Percentiles rank a stretch among this genome's conserved stretches.
phyloP scores from a whole-genome alignment of 2,888 invertebrate genomes.

The Cyclophora albipunctata region DNA sequence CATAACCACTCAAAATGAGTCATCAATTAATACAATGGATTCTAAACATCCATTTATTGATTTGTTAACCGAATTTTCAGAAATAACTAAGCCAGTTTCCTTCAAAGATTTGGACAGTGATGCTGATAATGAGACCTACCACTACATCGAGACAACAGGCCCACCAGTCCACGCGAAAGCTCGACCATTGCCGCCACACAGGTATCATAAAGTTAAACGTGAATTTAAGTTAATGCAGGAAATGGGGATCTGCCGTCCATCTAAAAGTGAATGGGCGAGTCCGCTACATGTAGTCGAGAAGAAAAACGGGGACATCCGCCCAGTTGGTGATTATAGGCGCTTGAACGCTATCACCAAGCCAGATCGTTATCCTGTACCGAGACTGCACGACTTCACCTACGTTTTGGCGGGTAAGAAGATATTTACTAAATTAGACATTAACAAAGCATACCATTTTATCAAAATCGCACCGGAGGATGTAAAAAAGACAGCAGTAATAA shows the following conservation, averaged over 20 bases:
- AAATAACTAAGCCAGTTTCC: too few relatives aligned
- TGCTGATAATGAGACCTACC: conserved; percentile 3
- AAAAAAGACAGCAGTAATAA: too few relatives aligned
- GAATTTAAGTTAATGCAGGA: conserved; percentile 35
- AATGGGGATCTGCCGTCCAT: conserved; percentile 43
- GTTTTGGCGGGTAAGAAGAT: background rate
- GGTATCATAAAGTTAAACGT: conserved; percentile 26
- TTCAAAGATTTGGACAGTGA: too few relatives aligned
- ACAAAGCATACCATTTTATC: background rate
- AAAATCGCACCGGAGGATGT: too few relatives aligned
- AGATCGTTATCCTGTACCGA: background rate
- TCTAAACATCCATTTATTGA: too few relatives aligned
- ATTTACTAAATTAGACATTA: background rate
- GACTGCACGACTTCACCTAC: background rate
- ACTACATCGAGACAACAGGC: conserved; percentile 33
- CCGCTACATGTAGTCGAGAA: conserved; percentile 21
- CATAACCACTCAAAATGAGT: too few relatives aligned
- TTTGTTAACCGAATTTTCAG: too few relatives aligned
- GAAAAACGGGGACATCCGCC: conserved; percentile 13
- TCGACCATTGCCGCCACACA: conserved; percentile 32
- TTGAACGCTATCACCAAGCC: background rate
- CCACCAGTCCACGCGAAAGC: conserved; percentile 31
- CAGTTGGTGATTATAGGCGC: background rate
- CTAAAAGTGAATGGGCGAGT: conserved; percentile 41
- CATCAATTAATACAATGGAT: too few relatives aligned